These are phyloP conservation scores for Chaunax sp. DNA, from an alignment of 2,797 vertebrate species.

Conservation along the genomic window DNA sequence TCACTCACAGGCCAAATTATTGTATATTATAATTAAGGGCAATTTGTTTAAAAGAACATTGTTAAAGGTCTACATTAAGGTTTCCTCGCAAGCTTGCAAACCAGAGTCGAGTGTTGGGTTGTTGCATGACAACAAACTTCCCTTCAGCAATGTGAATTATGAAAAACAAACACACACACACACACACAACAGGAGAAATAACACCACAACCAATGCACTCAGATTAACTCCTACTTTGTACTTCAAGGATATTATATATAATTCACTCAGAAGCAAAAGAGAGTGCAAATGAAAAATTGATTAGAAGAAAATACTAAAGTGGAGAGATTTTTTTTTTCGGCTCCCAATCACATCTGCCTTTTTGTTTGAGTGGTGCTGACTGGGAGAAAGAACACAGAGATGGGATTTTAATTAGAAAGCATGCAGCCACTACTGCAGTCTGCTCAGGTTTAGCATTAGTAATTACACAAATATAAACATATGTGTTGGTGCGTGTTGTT, in stretches of 20 bases:
- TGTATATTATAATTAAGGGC: conserved; percentile 68
- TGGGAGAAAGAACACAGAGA: conserved; percentile 29
- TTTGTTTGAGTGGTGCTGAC: conserved; percentile 45
- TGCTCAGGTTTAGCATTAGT: conserved; percentile 38
- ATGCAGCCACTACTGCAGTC: conserved; percentile 41
- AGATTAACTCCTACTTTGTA: conserved; percentile 64
- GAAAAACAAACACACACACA: conserved; percentile 39
- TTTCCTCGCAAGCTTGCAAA: conserved; percentile 39
- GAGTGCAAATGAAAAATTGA: conserved; percentile 67
- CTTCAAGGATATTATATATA: conserved; percentile 76
- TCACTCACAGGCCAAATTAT: conserved; percentile 58
- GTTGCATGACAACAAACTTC: conserved; percentile 35
- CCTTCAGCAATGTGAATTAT: conserved; percentile 56
- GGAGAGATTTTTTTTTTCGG: conserved; percentile 30
- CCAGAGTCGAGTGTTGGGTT: conserved; percentile 35
- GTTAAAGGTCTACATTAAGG: conserved; percentile 60
- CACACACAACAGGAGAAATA: conserved; percentile 48
- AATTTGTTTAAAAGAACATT: conserved; percentile 60
- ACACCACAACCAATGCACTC: conserved; percentile 49
- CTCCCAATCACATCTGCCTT: conserved; percentile 55
- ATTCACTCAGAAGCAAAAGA: conserved; percentile 67
- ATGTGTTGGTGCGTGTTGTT: conserved; percentile 28
- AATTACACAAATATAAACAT: conserved; percentile 55
- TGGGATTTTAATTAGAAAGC: conserved; percentile 66
- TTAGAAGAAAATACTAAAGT: conserved; percentile 45